A percentile compares a stretch with the other conserved stretches of the same genome.
phyloP scores from a whole-genome alignment of 1,140 invertebrate species.

The Sipha flava region DNA sequence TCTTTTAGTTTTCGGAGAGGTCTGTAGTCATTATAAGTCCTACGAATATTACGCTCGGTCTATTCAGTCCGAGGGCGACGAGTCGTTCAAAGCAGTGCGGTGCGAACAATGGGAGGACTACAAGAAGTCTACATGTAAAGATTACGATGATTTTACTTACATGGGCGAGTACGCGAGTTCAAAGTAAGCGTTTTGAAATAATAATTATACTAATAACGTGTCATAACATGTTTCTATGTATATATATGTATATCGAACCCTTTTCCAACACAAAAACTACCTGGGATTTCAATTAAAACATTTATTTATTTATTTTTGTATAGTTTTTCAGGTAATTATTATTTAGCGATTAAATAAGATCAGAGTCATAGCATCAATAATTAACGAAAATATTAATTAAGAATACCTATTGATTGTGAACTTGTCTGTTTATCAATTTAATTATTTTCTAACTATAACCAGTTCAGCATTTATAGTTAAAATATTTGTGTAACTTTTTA shows the following conservation, averaged over 20 bases:
- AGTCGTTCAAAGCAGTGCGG: conserved; percentile 45
- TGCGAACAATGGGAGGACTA: conserved; percentile 32
- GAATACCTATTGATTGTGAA: too few species aligned
- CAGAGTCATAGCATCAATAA: too few species aligned
- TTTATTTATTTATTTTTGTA: too few species aligned
- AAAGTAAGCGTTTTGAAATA: conserved; percentile 23
- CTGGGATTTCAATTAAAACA: background rate
- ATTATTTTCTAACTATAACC: too few species aligned
- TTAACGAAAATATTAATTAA: too few species aligned
- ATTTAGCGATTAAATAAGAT: background rate
- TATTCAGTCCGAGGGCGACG: conserved; percentile 43
- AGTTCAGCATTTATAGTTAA: too few species aligned
- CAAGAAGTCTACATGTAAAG: conserved; percentile 23
- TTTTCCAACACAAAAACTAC: background rate
- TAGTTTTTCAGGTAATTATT: background rate
- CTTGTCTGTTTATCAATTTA: too few species aligned
- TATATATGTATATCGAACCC: background rate
- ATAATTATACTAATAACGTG: too few species aligned
- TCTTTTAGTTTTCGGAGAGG: conserved; percentile 45
- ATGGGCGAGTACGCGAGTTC: conserved; percentile 35
- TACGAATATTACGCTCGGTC: conserved; percentile 61
- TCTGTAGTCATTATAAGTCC: conserved; percentile 61
- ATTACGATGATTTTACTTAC: background rate
- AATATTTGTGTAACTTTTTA: too few species aligned
- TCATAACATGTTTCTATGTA: too few species aligned